These are phyloP conservation scores for Onychomys arenicola DNA, from an alignment of 2,797 vertebrate species.

Conservation along the genomic window DNA sequence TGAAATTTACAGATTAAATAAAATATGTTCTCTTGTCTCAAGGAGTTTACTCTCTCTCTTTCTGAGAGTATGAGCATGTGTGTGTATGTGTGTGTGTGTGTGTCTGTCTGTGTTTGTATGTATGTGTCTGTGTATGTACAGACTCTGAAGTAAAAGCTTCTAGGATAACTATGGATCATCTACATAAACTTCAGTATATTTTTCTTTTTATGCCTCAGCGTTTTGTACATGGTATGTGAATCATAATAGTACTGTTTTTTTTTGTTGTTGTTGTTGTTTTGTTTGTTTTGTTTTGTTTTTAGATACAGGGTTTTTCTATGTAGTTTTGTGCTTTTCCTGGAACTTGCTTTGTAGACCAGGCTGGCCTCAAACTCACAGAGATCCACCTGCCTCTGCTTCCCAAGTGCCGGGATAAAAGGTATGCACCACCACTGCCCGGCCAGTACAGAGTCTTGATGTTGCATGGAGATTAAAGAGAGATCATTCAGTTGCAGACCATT, in stretches of 20 bases:
- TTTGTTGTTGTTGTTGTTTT: no score
- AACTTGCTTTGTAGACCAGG: no score
- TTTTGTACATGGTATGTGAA: not conserved
- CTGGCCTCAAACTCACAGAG: no score
- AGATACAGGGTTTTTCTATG: no score
- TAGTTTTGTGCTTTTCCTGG: no score
- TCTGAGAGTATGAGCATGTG: not conserved
- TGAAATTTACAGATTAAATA: conserved; percentile 7
- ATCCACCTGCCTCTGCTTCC: no score
- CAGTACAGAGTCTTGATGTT: not conserved
- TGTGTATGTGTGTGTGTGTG: not conserved
- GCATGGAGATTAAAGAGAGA: not conserved
- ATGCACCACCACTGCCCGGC: no score
- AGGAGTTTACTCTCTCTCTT: not conserved
- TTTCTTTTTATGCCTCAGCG: not conserved
- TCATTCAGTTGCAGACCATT: not conserved
- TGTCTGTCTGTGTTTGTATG: not conserved
- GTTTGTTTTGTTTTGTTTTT: no score
- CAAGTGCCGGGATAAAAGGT: no score
- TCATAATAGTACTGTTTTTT: not conserved
- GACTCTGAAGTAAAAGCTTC: not conserved
- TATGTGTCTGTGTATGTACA: not conserved
- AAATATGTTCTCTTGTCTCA: not conserved
- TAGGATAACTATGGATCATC: not conserved
- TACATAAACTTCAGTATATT: not conserved